Base-by-base conservation (phyloP, 2,113 vertebrate genomes). In the Paracanthobrama guichenoti region DNA sequence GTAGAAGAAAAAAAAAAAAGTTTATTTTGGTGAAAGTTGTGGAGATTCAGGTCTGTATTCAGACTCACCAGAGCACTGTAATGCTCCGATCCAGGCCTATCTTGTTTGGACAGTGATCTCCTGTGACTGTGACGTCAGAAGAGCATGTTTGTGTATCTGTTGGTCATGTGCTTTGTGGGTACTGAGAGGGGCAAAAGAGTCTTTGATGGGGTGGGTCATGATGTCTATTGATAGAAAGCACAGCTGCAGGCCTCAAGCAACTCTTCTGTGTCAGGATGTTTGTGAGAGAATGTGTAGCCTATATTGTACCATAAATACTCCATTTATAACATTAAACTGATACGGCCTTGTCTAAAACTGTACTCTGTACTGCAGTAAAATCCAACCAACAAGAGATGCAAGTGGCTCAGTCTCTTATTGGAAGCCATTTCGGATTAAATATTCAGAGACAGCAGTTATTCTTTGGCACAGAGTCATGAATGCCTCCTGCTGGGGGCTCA, bases 31-130 rank as follows among this genome's bases (percentile, higher is more conserved):
- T 66, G n/a, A 16, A 26, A n/a, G 46, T 3, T 72, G 55, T 22
- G 26, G 66, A 80, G 14, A 60, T 57, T 28, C 60, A 75, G 14
- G 48, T 85, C 12, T 79, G 39, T 42, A 67, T 22, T 73, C 35
- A 55, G 57, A 74, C 20, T 80, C n/a, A 35, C n/a, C 53, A 24
- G 9, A 35, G 26, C 20, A 9, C 35, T 53, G 48, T 20, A 81
- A 71, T 14, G 53, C 42, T 59, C 35, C 5, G n/a, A 75, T 80
- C 26, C 72, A 79, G 26, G 60, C 48, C 62, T 74, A 79, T 62
- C 76, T 79, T 83, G 66, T 86, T 77, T 85, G 55, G 81, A 88
- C 74, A 66, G 67, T n/a, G 57, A 85, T 84, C 83, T 71, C 62
- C 60, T 75, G 79, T 88, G 60, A 80, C 28, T 31, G 59, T 53